Conservation (phyloP, 2,113 vertebrate species). For the Sebastes schlegelii region DNA sequence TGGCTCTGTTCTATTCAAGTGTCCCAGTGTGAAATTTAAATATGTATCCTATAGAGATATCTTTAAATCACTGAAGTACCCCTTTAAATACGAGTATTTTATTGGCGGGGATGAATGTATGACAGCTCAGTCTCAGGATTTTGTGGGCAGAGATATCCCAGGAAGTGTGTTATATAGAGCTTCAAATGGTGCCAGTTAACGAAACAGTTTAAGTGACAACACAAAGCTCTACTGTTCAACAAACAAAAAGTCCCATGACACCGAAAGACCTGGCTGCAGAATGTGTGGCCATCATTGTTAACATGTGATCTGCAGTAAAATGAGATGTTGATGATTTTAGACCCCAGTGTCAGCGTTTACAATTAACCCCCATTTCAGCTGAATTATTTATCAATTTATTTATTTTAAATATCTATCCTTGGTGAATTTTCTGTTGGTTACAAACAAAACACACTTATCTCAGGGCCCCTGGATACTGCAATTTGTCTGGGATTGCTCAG, state of each 20-base stretch:
- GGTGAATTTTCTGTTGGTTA: slow-evolving; percentile 37
- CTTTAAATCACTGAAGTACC: neutral
- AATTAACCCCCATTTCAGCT: slow-evolving; percentile 61
- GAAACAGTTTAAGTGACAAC: neutral
- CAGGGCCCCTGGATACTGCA: slow-evolving; percentile 4
- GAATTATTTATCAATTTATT: neutral
- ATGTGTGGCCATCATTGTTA: slow-evolving; percentile 49
- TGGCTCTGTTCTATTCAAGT: neutral
- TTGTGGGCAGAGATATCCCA: neutral
- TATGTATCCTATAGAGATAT: neutral
- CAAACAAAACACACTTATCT: slow-evolving; percentile 33
- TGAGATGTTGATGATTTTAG: slow-evolving; percentile 32
- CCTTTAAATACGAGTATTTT: neutral
- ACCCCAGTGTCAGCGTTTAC: slow-evolving; percentile 56
- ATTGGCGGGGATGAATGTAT: neutral
- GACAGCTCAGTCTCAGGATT: neutral
- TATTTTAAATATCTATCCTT: neutral
- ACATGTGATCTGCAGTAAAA: slow-evolving; percentile 30
- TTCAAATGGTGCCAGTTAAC: neutral
- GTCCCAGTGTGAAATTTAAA: neutral
- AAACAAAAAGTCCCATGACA: neutral
- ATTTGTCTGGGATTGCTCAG: slow-evolving; percentile 16
- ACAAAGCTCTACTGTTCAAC: neutral
- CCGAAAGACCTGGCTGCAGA: slow-evolving; percentile 10
- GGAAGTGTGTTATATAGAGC: neutral